Evolutionary conservation across 2,888 invertebrate species (phyloP), one percentile per base, ranked within the genome.

Genomic region (Ceriagrion tenellum): DNA sequence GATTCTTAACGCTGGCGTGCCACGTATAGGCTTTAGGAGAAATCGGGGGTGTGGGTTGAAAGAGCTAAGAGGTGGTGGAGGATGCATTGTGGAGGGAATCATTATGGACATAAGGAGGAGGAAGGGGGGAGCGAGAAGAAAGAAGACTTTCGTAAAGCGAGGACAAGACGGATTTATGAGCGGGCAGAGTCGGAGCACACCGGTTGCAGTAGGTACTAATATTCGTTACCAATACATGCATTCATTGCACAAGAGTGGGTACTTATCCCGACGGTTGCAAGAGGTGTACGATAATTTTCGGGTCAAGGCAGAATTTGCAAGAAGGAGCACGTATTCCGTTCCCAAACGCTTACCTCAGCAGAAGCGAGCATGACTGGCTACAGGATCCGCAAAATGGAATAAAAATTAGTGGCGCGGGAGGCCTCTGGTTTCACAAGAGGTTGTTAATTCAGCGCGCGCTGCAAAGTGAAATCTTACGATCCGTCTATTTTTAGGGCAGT

Each of bases 1-100:
- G 93, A 69, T 23, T 40, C 69, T 74, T n/a, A 93, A 26, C 59
- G 93, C 93, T 69, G 69, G 63, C 35, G 91, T 63, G 91, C 91
- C 91, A 91, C 63, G 91, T 63, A 91, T 69, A 20, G 59, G 20
- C 16, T 59, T 12, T 3, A 59, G 59, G 59, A 20, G 59, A 59
- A 16, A 59, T 59, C 59, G 59, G 55, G 1, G 6, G 47, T n/a
- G 88, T 18, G 89, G 89, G 26, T 4, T 26, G 89, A 12, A n/a
- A 26, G 20, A 55, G 23, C 10, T 18, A 55, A 89, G 89, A 23
- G 35, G 88, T 20, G 12, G 47, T 47, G 88, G 88, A 40, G 88
- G 47, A 88, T 23, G 88, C 47, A 88, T 69, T 69, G 88, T 35
- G 13, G 89, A 55, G 89, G n/a, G 89, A 35, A 47, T 47, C n/a